Percentiles rank a stretch among this genome's conserved stretches.
Conservation (phyloP, 2,113 vertebrate species). For the Bungarus multicinctus region DNA sequence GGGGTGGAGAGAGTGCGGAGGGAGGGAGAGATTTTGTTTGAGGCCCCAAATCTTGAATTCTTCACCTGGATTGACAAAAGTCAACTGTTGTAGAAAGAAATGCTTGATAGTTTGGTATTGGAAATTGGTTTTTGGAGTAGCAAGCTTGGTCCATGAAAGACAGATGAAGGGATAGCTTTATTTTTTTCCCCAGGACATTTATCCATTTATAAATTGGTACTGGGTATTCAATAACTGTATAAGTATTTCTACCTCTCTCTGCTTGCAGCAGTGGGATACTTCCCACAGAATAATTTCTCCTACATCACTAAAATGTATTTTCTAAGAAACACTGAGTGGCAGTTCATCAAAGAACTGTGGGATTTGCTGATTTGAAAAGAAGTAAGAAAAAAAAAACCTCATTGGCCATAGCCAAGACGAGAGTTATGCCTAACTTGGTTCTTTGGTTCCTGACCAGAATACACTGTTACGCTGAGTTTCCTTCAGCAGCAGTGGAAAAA, state of each 20-base stretch:
- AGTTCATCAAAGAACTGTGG: not conserved
- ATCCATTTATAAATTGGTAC: not conserved
- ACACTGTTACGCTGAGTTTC: slow-evolving; percentile 25
- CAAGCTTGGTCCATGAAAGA: slow-evolving; percentile 8
- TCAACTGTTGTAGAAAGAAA: slow-evolving; percentile 22
- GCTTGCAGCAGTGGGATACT: not conserved
- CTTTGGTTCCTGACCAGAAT: not conserved
- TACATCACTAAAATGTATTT: not conserved
- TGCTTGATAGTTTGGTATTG: slow-evolving; percentile 40
- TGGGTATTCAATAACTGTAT: not conserved
- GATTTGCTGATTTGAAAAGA: not conserved
- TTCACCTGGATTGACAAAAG: slow-evolving; percentile 35
- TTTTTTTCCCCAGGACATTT: not conserved
- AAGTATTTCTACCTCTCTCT: not conserved
- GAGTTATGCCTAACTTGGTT: not conserved
- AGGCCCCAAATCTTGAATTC: slow-evolving; percentile 10
- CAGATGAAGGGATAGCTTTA: not conserved
- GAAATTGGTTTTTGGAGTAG: slow-evolving; percentile 43
- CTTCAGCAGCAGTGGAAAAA: slow-evolving; percentile 20
- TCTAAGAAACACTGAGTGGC: not conserved
- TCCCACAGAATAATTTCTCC: not conserved
- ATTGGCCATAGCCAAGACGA: not conserved
- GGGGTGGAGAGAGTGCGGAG: too few species aligned
- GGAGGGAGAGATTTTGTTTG: slow-evolving; percentile 4
- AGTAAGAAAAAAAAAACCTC: not conserved